Evolutionary conservation across 1,140 invertebrate species (phyloP).

Genomic region (Drosophila chauvacae): DNA sequence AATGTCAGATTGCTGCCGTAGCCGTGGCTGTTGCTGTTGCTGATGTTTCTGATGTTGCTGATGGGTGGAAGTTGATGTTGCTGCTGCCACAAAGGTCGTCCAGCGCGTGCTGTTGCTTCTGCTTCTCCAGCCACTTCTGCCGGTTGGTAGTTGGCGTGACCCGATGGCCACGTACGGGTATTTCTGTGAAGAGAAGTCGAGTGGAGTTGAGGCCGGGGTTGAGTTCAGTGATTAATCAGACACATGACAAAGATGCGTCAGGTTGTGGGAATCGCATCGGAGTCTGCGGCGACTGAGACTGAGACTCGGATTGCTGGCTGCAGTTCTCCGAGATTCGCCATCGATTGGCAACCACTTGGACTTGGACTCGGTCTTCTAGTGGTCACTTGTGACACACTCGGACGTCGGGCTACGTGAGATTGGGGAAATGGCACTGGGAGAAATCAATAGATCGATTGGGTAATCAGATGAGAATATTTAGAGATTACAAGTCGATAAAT

Average conservation of each 20-base stretch:
- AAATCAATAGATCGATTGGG: background rate
- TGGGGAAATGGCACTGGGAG: conserved; percentile 22
- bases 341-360: conserved; percentile 46
- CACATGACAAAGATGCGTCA: conserved; percentile 68
- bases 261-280: conserved; percentile 35
- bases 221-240: conserved; percentile 62
- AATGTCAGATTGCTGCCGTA: conserved; percentile 53
- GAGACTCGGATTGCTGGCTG: conserved; percentile 51
- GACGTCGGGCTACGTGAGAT: conserved; percentile 48
- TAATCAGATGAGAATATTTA: background rate
- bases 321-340: conserved; percentile 18
- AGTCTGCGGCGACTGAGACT: conserved; percentile 12
- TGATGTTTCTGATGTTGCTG: conserved; percentile 38
- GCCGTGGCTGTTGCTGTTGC: conserved; percentile 14
- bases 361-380: conserved; percentile 13
- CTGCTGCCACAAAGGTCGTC: conserved; percentile 54
- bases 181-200: conserved; percentile 3
- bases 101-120: conserved; percentile 52
- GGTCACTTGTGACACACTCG: conserved; percentile 49
- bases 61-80: conserved; percentile 55
- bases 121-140: conserved; percentile 8
- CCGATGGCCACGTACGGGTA: conserved; percentile 26
- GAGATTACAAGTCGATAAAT: too few species aligned
- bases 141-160: conserved; percentile 59
- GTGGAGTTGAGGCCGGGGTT: conserved; percentile 14